Conservation (phyloP, 2,888 invertebrate species). For the Idaea biselata region DNA sequence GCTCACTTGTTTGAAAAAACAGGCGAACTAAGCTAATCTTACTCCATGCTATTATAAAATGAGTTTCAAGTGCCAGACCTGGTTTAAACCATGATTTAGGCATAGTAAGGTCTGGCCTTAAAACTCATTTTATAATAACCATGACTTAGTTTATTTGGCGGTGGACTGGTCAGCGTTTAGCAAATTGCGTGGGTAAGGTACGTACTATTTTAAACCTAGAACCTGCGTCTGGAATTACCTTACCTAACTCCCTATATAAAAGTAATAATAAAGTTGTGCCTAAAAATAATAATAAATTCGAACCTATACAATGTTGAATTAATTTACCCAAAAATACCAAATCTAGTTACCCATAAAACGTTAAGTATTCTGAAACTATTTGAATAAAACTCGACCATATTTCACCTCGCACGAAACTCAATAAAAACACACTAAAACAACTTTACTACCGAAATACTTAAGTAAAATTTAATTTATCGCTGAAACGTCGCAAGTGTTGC, state of each 20-base stretch:
- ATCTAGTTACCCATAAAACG: neutral
- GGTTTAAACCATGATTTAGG: no score
- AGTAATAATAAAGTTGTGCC: no score
- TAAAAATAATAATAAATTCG: neutral
- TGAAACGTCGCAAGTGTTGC: constrained; percentile 29
- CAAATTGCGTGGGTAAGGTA: no score
- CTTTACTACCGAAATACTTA: constrained; percentile 28
- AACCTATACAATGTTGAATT: neutral
- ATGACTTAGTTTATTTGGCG: no score
- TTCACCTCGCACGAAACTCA: constrained; percentile 21
- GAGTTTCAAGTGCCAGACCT: no score
- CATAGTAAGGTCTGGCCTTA: no score
- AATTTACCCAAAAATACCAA: neutral
- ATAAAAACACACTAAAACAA: constrained; percentile 26
- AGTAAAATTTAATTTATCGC: constrained; percentile 32
- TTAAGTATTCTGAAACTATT: constrained; percentile 18
- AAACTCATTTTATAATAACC: no score
- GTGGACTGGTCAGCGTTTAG: no score
- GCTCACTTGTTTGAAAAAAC: no score
- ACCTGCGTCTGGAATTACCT: no score
- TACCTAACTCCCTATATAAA: neutral
- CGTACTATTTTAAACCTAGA: neutral
- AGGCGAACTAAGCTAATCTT: no score
- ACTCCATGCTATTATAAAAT: no score
- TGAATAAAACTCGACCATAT: constrained; percentile 19